Evolutionary conservation across 2,888 invertebrate genomes (phyloP).

Genomic region (Cheiracanthium punctorium): DNA sequence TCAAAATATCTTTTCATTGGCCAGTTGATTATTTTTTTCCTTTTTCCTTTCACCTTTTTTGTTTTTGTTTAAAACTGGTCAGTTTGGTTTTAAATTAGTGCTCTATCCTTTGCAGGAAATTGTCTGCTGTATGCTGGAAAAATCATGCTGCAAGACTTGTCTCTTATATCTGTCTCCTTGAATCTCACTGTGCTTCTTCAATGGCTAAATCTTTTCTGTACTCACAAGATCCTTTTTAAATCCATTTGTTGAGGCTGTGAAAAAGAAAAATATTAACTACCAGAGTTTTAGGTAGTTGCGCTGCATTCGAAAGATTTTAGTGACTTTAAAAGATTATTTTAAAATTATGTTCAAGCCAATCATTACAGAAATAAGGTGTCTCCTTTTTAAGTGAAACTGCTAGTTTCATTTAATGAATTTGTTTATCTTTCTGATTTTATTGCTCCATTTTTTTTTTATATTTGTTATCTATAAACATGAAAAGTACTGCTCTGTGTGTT

Average conservation of each 20-base stretch:
- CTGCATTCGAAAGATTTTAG: slow-evolving; percentile 8
- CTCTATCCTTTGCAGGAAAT: slow-evolving; percentile 67
- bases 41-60: slow-evolving; percentile 14
- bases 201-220: slow-evolving; percentile 48
- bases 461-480: not conserved
- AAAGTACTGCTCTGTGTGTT: not conserved
- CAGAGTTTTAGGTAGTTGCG: not conserved
- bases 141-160: slow-evolving; percentile 35
- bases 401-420: not conserved
- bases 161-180: slow-evolving; percentile 59
- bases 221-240: slow-evolving; percentile 9
- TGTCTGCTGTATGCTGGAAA: slow-evolving; percentile 31
- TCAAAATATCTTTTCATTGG: slow-evolving; percentile 8
- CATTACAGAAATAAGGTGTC: too few relatives aligned
- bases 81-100: slow-evolving; percentile 4
- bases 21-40: slow-evolving; percentile 26
- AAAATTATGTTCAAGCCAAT: too few relatives aligned
- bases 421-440: slow-evolving; percentile 13
- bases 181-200: slow-evolving; percentile 63
- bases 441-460: not conserved
- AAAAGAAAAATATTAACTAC: not conserved
- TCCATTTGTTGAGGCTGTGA: too few relatives aligned
- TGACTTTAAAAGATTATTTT: too few relatives aligned
- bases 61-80: not conserved
- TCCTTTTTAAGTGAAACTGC: not conserved